Base-by-base conservation (phyloP, 2,113 vertebrate genomes). In the Dendrocopos noguchii region DNA sequence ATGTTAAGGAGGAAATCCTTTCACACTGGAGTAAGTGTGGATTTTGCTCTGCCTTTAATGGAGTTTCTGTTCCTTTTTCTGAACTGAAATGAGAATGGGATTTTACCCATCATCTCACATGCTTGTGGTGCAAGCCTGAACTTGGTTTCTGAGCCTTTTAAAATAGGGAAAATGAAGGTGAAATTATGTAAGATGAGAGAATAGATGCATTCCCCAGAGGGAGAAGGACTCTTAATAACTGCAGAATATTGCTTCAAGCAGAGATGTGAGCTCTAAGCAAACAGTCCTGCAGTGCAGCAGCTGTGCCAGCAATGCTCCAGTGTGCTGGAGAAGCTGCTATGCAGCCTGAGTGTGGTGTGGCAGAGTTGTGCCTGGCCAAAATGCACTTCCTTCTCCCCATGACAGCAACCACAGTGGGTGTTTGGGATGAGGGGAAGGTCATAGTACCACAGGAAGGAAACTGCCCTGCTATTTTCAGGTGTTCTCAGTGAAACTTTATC, bases 21-120 rank as follows among this genome's bases (percentile, higher is more conserved):
- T 91, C 91, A 95, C 64, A 87, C 33, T 92, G 65, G 72, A 87
- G 75, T 91, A 92, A 89, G 83, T 82, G 78, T 76, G 80, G 20
- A 25, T 76, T 90, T 85, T 57, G 18, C 83, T 91, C 75, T 91
- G 81, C 67, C 67, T 93, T 87, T 87, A 83, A 79, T 95, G 80
- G 78, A 53, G 44, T 93, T 94, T 91, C 75, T 2, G 0, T 92
- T 94, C 84, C 84, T 82, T 93, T 83, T 87, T 89, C 84, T 87
- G 67, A 76, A 73, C 33, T 70, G 81, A 77, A 89, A 33, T 46
- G 68, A 85, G 67, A 74, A 31, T 19, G 56, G 84, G 79, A 84
- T 89, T 94, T 96, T 57, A 84, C 78, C 64, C 75, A 47, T 70
- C 33, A 64, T 67, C 79, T 87, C 60, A 74, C 52, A 16, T 63